Conservation (phyloP, 2,797 vertebrate species). For the Erpetoichthys calabaricus region DNA sequence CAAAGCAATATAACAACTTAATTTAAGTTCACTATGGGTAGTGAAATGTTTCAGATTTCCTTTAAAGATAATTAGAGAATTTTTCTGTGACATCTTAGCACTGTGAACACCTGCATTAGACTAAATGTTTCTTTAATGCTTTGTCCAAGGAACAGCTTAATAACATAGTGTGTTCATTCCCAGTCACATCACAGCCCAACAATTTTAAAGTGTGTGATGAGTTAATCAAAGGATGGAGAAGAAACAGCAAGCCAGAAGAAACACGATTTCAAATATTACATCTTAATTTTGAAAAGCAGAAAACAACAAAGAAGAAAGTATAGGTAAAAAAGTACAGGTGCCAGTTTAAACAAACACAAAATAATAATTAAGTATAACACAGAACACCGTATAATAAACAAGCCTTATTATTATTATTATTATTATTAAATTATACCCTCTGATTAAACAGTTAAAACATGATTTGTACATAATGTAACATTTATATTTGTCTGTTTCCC, state of each 20-base stretch:
- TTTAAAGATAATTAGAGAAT: conserved; percentile 18
- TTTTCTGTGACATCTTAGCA: conserved; percentile 43
- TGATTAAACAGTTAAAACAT: too few species aligned
- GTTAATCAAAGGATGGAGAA: conserved; percentile 24
- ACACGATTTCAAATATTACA: too few species aligned
- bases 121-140: conserved; percentile 43
- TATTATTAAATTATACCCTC: too few species aligned
- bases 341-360: too few species aligned
- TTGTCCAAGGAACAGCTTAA: conserved; percentile 30
- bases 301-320: too few species aligned
- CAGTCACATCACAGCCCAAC: conserved; percentile 34
- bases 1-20: conserved; percentile 33
- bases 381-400: too few species aligned
- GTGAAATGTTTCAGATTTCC: conserved; percentile 3
- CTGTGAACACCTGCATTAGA: conserved; percentile 54
- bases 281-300: too few species aligned
- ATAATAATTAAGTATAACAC: too few species aligned
- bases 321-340: too few species aligned
- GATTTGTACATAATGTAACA: too few species aligned
- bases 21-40: conserved; percentile 27
- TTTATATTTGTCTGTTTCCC: too few species aligned
- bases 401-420: too few species aligned
- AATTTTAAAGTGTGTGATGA: conserved; percentile 24
- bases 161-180: conserved; percentile 21
- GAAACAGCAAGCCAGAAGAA: conserved; percentile 3